Base-by-base conservation (phyloP, 2,888 invertebrate species). In the Morpho helenor region DNA sequence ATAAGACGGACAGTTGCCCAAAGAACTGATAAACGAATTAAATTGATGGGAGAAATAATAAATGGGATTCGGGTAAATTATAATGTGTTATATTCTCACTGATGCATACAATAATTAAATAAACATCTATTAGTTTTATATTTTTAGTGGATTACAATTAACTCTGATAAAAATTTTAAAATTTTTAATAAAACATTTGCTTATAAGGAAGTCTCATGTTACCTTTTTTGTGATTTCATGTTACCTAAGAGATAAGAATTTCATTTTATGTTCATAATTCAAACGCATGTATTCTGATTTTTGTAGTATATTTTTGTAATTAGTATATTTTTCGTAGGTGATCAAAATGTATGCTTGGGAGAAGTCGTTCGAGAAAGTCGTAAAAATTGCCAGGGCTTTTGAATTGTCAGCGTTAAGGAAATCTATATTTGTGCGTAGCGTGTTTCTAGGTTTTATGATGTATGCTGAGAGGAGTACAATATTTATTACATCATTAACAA, bases 331-430 rank as follows among this genome's bases (percentile, higher is more conserved):
- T 5, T 70, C 73, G 52, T 79, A 95, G 87, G 95, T 97, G 0
- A 96, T 98, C 63, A 98, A 98, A 90, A 98, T 98, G 97, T 98
- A 97, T 78, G 95, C 97, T 2, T 98, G 98, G 95, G 98, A 98
- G 82, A 93, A 93, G 67, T 95, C 97, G 0, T 98, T 98, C 78
- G 93, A 94, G 52, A 80, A 92, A 22, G 86, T 96, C 0, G 93
- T 96, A 8, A 92, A 88, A 52, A 74, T 85, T 7, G 92, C 93
- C 3, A 82, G 96, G 68, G 86, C 71, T 57, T 76, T 74, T 51
- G 90, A 95, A 81, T 84, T 95, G 68, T 77, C 71, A 1, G 86
- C 92, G 23, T 83, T 95, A 41, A 87, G 81, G 67, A 87, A 90
- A 58, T 91, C 93, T 5, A 92, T 93, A 8, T 92, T 92, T 66